Conservation (phyloP, 2,113 vertebrate genomes). For the Corythornis vintsioides region DNA sequence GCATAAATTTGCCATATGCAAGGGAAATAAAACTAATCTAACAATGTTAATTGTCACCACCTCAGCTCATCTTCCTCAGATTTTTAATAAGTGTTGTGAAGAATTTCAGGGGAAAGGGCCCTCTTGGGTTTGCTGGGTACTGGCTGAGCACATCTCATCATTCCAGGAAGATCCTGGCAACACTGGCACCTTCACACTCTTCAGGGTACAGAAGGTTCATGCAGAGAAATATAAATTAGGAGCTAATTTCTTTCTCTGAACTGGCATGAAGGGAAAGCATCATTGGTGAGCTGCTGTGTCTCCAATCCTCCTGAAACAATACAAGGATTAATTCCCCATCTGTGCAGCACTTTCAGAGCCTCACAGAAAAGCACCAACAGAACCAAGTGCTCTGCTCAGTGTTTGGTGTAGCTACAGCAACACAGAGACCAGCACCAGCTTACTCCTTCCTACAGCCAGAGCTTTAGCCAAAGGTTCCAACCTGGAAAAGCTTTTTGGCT, state of each 20-base stretch:
- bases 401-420: not conserved
- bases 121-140: not conserved
- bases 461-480: not conserved
- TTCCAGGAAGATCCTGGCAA: slow-evolving; percentile 35
- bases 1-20: not conserved
- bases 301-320: slow-evolving; percentile 40
- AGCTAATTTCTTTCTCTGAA: slow-evolving; percentile 32
- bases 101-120: not conserved
- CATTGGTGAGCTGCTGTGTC: not conserved
- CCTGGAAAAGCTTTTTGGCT: not conserved
- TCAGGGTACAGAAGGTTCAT: slow-evolving; percentile 3
- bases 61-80: not conserved
- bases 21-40: not conserved
- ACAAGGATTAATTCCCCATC: slow-evolving; percentile 11
- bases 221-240: not conserved
- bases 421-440: not conserved
- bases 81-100: not conserved
- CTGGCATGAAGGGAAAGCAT: not conserved
- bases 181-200: not conserved
- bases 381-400: not conserved
- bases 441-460: not conserved
- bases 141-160: not conserved
- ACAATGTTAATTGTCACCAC: not conserved
- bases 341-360: not conserved
- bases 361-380: not conserved